phyloP scores from a whole-genome alignment of 2,797 vertebrate genomes.

The Sebastiscus tertius region DNA sequence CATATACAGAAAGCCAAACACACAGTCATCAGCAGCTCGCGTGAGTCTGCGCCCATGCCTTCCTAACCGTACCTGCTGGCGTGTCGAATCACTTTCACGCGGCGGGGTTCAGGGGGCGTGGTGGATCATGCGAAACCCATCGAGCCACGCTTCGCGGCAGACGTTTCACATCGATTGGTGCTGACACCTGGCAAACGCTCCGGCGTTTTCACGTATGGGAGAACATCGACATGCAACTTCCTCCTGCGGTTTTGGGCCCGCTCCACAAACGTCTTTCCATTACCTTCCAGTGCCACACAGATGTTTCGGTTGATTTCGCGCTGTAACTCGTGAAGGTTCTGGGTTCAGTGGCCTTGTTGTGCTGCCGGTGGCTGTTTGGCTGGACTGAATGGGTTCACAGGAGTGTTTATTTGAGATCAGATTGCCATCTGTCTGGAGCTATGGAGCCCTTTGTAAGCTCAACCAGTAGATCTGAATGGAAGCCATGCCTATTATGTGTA shows the following conservation, averaged over 20 bases:
- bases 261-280: constrained; percentile 66
- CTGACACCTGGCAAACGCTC: constrained; percentile 73
- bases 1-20: neutral
- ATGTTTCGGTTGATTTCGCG: constrained; percentile 54
- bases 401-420: constrained; percentile 67
- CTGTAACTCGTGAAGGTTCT: constrained; percentile 26
- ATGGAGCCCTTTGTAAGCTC: constrained; percentile 38
- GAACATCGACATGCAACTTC: constrained; percentile 73
- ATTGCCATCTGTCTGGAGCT: constrained; percentile 65
- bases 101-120: constrained; percentile 18
- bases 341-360: constrained; percentile 55
- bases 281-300: constrained; percentile 55
- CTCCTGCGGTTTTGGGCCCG: constrained; percentile 64
- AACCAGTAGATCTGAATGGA: constrained; percentile 4
- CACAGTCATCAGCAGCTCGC: constrained; percentile 17
- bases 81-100: constrained; percentile 68
- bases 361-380: constrained; percentile 56
- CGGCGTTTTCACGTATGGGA: constrained; percentile 69
- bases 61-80: constrained; percentile 32
- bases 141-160: constrained; percentile 11
- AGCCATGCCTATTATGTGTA: neutral
- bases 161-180: constrained; percentile 58
- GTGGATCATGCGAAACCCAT: constrained; percentile 41
- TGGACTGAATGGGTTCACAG: constrained; percentile 45
- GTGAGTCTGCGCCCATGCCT: constrained; percentile 15